Conservation (phyloP, 2,888 invertebrate genomes). For the Drosophila anceps region DNA sequence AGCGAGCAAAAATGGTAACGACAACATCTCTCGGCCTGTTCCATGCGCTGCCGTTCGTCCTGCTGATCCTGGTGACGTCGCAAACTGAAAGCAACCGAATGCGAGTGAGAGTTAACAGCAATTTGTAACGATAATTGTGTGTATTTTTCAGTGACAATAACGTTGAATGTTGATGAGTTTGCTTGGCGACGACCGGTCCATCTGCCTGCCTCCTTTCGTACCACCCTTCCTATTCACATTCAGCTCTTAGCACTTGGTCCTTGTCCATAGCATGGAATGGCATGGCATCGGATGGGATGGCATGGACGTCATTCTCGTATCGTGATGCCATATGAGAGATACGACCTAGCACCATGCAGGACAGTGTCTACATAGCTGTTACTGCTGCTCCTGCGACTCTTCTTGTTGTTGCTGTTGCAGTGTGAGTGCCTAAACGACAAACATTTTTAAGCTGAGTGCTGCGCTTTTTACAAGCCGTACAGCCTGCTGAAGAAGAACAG, state of each 20-base stretch:
- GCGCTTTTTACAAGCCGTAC: conserved; percentile 47
- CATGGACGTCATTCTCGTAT: conserved; percentile 42
- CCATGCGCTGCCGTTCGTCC: conserved; percentile 20
- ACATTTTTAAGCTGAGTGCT: conserved; percentile 69
- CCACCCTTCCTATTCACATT: neutral
- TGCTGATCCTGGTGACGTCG: conserved; percentile 16
- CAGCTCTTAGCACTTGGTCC: conserved; percentile 25
- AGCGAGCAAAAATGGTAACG: conserved; percentile 45
- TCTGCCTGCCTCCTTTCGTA: neutral
- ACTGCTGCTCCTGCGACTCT: neutral
- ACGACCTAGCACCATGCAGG: conserved; percentile 37
- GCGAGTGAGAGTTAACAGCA: conserved; percentile 75
- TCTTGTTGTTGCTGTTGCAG: conserved; percentile 19
- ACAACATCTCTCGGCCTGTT: conserved; percentile 47
- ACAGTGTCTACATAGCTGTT: conserved; percentile 38
- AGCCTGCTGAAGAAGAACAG: neutral
- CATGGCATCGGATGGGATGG: conserved; percentile 21
- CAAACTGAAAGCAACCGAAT: conserved; percentile 39
- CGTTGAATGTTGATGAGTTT: conserved; percentile 79
- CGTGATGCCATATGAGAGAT: conserved; percentile 46
- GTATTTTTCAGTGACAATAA: conserved; percentile 80
- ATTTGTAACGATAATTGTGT: conserved; percentile 80
- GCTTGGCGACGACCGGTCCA: conserved; percentile 61
- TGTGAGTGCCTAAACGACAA: conserved; percentile 66
- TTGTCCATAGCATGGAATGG: conserved; percentile 18